Conservation (phyloP, 2,113 vertebrate species). For the Alethe diademata region DNA sequence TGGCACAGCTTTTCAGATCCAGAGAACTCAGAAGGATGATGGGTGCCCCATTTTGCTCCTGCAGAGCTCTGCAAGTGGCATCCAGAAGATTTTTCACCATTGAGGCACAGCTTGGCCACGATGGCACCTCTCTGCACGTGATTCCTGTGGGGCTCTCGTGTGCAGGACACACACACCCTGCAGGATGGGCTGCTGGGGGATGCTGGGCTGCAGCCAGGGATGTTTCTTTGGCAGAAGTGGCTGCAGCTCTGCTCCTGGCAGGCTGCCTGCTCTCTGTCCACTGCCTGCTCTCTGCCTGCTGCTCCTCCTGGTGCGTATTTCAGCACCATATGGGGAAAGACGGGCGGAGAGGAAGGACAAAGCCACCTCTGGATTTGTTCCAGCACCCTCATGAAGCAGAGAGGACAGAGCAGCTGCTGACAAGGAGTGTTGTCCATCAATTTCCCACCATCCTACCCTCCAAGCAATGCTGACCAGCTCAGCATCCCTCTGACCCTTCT, state of each 20-base stretch:
- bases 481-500: not conserved
- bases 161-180: not conserved
- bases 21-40: not conserved
- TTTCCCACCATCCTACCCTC: not conserved
- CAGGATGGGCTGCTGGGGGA: not conserved
- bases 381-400: not conserved
- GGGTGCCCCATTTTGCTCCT: not conserved
- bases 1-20: not conserved
- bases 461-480: not conserved
- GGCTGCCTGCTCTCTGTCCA: not conserved
- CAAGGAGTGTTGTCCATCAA: not conserved
- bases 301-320: not conserved
- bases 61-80: not conserved
- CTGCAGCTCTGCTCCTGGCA: not conserved
- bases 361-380: slow-evolving; percentile 1
- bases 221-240: not conserved
- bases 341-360: not conserved
- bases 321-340: not conserved
- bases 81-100: not conserved
- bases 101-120: accelerated
- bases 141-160: accelerated
- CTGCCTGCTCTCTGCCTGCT: not conserved
- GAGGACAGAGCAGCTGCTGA: not conserved
- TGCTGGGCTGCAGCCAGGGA: not conserved
- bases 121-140: accelerated